A percentile compares a stretch with the other conserved stretches of the same genome.
Conservation (phyloP, 2,888 invertebrate species). For the Stenolophus ochropezus region DNA sequence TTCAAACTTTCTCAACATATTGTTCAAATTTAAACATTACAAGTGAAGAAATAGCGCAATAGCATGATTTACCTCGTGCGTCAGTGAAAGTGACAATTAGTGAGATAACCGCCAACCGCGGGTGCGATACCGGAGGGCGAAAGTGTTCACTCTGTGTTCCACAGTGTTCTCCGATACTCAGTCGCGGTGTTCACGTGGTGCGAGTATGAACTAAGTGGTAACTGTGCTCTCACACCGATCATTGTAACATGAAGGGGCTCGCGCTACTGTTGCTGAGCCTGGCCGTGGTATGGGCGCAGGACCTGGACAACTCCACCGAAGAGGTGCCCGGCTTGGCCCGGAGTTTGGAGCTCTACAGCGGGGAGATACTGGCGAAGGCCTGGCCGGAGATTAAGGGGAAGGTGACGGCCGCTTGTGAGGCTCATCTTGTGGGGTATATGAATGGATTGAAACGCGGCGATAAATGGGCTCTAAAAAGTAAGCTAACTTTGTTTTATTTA, state of each 20-base stretch:
- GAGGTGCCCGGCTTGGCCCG: conserved; percentile 19
- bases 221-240: neutral
- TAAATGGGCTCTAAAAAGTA: conserved; percentile 55
- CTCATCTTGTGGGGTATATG: conserved; percentile 35
- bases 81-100: conserved; percentile 37
- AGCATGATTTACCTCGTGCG: no score
- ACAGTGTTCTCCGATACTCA: neutral
- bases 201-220: conserved; percentile 3
- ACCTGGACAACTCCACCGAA: conserved; percentile 5
- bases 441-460: conserved; percentile 29
- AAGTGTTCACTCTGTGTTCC: neutral
- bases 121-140: conserved; percentile 31
- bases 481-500: conserved; percentile 2
- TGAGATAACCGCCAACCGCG: conserved; percentile 16
- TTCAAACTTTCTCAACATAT: neutral
- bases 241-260: conserved; percentile 3
- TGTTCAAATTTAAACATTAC: neutral
- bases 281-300: neutral
- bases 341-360: conserved; percentile 21
- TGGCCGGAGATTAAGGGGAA: neutral
- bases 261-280: conserved; percentile 13
- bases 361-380: conserved; percentile 6
- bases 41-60: no score
- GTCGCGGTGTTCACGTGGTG: conserved; percentile 15
- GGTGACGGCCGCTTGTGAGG: conserved; percentile 1